Percentiles rank a stretch among this genome's conserved stretches.
Conservation (phyloP, 1,140 invertebrate species). For the Gonioctena quinquepunctata region DNA sequence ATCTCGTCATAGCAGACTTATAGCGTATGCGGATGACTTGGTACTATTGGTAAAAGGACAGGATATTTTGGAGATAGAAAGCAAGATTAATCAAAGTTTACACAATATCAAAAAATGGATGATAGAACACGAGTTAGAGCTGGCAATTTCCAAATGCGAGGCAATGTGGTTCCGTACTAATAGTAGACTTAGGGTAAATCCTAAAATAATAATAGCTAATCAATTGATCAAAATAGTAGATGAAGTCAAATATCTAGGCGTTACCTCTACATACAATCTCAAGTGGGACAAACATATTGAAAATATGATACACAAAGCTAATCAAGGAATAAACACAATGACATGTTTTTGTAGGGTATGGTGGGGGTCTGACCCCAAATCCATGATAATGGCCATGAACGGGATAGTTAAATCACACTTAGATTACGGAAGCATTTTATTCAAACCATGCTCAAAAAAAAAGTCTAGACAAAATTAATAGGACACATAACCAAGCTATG, state of each 20-base stretch:
- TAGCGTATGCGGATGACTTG: slow-evolving; percentile 29
- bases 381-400: neutral
- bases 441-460: neutral
- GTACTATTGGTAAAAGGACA: slow-evolving; percentile 11
- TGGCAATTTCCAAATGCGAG: slow-evolving; percentile 1
- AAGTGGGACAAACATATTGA: slow-evolving; percentile 16
- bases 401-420: neutral
- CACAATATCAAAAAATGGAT: neutral
- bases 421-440: neutral
- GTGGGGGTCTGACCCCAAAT: slow-evolving; percentile 11
- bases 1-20: neutral
- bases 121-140: neutral
- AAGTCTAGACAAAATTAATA: neutral
- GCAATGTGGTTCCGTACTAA: neutral
- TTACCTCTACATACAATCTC: neutral
- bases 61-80: neutral
- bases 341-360: slow-evolving; percentile 10
- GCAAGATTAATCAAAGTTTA: neutral
- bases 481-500: neutral
- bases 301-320: neutral
- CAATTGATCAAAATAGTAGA: neutral
- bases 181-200: neutral
- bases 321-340: slow-evolving; percentile 9
- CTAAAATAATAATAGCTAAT: neutral
- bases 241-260: slow-evolving; percentile 14